phyloP scores from a whole-genome alignment of 1,140 invertebrate genomes.

The Ericerus pela region DNA sequence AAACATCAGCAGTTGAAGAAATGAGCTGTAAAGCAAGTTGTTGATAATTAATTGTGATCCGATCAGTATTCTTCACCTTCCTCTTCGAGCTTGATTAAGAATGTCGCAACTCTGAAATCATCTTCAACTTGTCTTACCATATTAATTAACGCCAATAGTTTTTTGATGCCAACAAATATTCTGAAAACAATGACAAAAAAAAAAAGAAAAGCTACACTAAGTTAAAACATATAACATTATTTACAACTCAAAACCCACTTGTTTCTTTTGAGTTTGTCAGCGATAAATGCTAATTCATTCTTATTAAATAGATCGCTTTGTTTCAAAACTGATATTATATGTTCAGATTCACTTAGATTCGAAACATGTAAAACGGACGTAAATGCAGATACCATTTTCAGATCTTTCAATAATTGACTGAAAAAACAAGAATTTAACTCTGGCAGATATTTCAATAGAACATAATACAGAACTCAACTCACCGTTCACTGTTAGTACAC shows the following conservation, averaged over 20 bases:
- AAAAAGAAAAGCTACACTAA: neutral
- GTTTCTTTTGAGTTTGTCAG: neutral
- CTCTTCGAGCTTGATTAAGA: conserved; percentile 79
- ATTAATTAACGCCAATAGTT: conserved; percentile 77
- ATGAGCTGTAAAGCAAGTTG: too few relatives aligned
- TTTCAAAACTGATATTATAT: conserved; percentile 70
- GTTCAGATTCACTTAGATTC: conserved; percentile 70
- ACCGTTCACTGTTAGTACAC: conserved; percentile 63
- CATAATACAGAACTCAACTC: neutral
- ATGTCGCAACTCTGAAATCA: conserved; percentile 65
- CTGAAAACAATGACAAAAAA: conserved; percentile 40
- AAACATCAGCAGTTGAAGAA: too few relatives aligned
- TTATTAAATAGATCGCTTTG: conserved; percentile 67
- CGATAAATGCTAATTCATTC: conserved; percentile 37
- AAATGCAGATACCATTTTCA: conserved; percentile 86
- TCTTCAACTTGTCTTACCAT: conserved; percentile 71
- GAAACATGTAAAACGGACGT: conserved; percentile 80
- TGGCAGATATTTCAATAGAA: too few relatives aligned
- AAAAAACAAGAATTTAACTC: neutral
- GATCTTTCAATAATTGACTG: conserved; percentile 75
- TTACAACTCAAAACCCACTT: neutral
- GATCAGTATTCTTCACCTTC: conserved; percentile 41
- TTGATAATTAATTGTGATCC: too few relatives aligned
- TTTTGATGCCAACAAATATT: conserved; percentile 89
- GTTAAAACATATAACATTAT: neutral